These are phyloP conservation scores for Casuarius casuarius DNA, from an alignment of 2,113 vertebrate species.

Conservation along the genomic window DNA sequence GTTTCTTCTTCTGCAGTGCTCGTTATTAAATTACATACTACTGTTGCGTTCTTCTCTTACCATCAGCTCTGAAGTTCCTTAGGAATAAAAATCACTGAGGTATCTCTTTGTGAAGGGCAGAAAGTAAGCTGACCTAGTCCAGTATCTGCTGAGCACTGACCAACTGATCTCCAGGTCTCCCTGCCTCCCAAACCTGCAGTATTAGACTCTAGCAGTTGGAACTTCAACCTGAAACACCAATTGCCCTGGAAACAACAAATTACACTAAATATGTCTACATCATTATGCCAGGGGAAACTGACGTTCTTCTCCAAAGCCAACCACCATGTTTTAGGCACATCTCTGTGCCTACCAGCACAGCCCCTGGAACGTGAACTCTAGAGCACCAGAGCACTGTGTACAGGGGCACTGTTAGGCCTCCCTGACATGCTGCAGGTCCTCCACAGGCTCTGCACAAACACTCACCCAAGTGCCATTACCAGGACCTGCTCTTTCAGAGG, in stretches of 20 bases:
- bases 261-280: neutral
- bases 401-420: neutral
- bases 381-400: neutral
- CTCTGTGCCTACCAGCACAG: neutral
- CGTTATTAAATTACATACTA: neutral
- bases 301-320: neutral
- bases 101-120: neutral
- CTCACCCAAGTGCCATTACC: fast-evolving
- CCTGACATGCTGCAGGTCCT: neutral
- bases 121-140: neutral
- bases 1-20: neutral
- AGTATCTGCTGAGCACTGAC: neutral
- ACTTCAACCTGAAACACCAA: neutral
- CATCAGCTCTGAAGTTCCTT: neutral
- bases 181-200: neutral
- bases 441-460: neutral
- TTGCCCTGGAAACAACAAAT: neutral
- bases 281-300: neutral
- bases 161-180: neutral
- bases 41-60: neutral
- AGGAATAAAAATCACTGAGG: fast-evolving
- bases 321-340: neutral
- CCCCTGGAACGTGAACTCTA: neutral
- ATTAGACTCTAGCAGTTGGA: neutral
- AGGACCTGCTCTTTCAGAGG: neutral